Evolutionary conservation across 2,888 invertebrate genomes (phyloP).

Genomic region (Sabellastarte sp.): DNA sequence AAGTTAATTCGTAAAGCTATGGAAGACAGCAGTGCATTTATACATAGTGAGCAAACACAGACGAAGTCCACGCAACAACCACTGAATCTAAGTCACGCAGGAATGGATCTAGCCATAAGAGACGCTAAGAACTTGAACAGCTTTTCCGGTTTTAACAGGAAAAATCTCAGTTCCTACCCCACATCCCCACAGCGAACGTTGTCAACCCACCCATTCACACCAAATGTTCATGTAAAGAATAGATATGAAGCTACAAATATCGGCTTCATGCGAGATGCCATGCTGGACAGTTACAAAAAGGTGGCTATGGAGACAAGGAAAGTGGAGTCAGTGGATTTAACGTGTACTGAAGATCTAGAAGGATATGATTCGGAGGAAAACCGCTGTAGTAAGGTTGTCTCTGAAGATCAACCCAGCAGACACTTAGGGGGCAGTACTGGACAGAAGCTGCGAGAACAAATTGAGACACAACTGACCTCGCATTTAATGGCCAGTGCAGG

Average conservation of each 20-base stretch:
- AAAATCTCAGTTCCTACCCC: too few relatives aligned
- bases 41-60: too few relatives aligned
- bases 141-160: not conserved
- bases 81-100: not conserved
- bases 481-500: not conserved
- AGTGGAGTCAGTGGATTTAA: not conserved
- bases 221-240: too few relatives aligned
- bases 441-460: not conserved
- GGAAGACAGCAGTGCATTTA: slow-evolving; percentile 8
- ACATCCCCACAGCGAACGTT: not conserved
- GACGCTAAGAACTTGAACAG: not conserved
- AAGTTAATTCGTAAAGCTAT: slow-evolving; percentile 22
- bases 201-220: too few relatives aligned
- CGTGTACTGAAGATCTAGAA: not conserved
- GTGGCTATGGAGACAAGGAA: not conserved
- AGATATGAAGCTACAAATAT: too few relatives aligned
- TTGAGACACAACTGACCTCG: not conserved
- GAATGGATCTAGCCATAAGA: not conserved
- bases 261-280: not conserved
- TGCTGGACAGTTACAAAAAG: not conserved
- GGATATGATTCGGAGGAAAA: not conserved
- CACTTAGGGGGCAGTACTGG: not conserved
- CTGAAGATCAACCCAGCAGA: not conserved
- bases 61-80: not conserved
- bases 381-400: not conserved